Base-by-base conservation (phyloP, 1,140 invertebrate species). In the Sinella curviseta region DNA sequence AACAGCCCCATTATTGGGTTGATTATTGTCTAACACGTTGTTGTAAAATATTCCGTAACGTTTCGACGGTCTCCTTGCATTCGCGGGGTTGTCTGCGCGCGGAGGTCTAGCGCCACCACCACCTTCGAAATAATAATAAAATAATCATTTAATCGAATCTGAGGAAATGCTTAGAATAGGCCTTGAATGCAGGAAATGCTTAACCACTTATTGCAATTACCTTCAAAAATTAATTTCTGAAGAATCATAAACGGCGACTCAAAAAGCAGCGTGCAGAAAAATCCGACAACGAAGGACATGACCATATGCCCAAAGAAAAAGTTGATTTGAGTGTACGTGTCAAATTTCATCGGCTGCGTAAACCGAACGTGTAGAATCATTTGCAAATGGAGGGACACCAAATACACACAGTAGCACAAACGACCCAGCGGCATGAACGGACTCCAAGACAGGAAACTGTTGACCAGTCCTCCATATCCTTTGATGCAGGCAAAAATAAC, bases 391-490 rank as follows among this genome's bases (percentile, higher is more conserved):
- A 82, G 70, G 20, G 82, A 83, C 1, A 65, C 82, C 3, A 94
- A 86, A 85, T 94, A 94, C 1, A 91, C 89, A 55, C 90, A 90
- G 84, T 93, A 95, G 0, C 91, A 90, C 28, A 95, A 86, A 81
- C 92, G 90, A 77, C 92, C 91, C 1, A 94, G 86, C 0, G 92
- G 92, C 30, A 91, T 87, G 87, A 92, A 92, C 0, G 88, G 88
- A 28, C 86, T 88, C 92, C 92, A 94, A 0, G 90, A 91, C 16
- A 94, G 85, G 57, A 93, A 86, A 0, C 84, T 84, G 74, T 90
- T 90, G 0, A 93, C 84, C 1, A 90, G 84, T 57, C 91, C 92
- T 92, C 89, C 88, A 76, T 87, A 84, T 74, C 89, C 90, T 57
- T 87, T 86, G 1, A 87, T 84, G 79, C 90, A 90, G 33, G 88